These are phyloP conservation scores for Muscicapa striata DNA, from an alignment of 2,797 vertebrate species.

Conservation along the genomic window DNA sequence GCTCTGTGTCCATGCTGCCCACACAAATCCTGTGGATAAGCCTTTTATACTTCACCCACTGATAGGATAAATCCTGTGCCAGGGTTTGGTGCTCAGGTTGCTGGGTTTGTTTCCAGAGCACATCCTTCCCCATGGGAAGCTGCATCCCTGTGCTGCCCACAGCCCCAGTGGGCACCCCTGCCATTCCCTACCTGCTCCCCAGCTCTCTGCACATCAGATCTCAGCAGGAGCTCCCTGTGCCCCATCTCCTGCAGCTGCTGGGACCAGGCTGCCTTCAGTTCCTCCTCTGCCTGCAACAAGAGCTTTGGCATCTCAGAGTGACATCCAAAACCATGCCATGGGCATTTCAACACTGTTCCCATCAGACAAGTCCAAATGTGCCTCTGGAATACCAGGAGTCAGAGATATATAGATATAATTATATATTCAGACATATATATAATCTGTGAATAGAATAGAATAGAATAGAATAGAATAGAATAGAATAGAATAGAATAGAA, in stretches of 20 bases:
- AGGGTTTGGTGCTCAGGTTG: neutral
- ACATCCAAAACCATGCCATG: fast-evolving
- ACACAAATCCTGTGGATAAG: neutral
- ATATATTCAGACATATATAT: too few species aligned
- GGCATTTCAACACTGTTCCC: neutral
- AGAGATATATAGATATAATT: too few species aligned
- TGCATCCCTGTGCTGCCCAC: fast-evolving
- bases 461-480: too few species aligned
- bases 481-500: too few species aligned
- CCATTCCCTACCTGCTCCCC: constrained; percentile 71
- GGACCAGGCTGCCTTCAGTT: constrained; percentile 67
- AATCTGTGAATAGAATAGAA: too few species aligned
- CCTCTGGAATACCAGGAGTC: neutral
- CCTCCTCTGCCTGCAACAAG: constrained; percentile 69
- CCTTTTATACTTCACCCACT: fast-evolving
- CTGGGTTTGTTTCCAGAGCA: too few species aligned
- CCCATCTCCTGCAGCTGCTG: constrained; percentile 76
- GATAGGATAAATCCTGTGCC: fast-evolving
- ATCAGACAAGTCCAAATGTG: neutral
- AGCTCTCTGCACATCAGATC: constrained; percentile 59
- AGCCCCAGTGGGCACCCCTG: neutral
- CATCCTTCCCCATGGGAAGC: neutral
- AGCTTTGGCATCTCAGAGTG: neutral
- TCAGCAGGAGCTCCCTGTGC: constrained; percentile 73
- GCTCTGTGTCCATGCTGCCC: fast-evolving